Conservation (phyloP, 1,140 invertebrate genomes). For the Potamilus streckersoni region DNA sequence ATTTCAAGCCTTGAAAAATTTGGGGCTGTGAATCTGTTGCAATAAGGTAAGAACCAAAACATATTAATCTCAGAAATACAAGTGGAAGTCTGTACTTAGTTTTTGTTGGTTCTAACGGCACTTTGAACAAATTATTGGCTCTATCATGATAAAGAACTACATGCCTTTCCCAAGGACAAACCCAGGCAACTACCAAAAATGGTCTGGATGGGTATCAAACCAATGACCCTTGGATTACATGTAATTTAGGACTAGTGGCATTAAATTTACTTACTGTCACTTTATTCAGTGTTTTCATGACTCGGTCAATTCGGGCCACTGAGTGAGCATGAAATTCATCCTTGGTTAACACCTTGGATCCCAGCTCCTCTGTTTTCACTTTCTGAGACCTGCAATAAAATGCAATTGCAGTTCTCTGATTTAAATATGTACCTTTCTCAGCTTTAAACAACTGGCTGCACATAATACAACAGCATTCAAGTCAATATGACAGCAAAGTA, state of each 20-base stretch:
- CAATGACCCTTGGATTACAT: background rate
- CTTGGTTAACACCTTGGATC: constrained; percentile 42
- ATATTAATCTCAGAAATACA: background rate
- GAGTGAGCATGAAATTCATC: constrained; percentile 58
- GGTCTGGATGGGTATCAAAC: too few relatives aligned
- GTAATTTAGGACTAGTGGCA: background rate
- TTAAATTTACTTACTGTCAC: constrained; percentile 57
- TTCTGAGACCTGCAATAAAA: constrained; percentile 1
- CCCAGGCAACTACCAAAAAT: too few relatives aligned
- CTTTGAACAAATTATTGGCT: too few relatives aligned
- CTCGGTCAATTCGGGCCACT: constrained; percentile 51
- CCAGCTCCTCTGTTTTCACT: constrained; percentile 21
- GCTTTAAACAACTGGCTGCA: constrained; percentile 5
- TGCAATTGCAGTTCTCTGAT: background rate
- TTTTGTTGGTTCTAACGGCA: too few relatives aligned
- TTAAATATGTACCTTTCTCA: background rate
- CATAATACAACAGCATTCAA: background rate
- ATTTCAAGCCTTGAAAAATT: background rate
- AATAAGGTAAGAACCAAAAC: background rate
- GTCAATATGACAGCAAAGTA: too few relatives aligned
- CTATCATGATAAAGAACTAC: too few relatives aligned
- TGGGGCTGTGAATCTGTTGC: background rate
- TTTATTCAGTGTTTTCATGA: constrained; percentile 62
- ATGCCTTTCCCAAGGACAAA: too few relatives aligned
- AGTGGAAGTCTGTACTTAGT: background rate